Base-by-base conservation (phyloP, 2,888 invertebrate species). In the Sesia bembeciformis region DNA sequence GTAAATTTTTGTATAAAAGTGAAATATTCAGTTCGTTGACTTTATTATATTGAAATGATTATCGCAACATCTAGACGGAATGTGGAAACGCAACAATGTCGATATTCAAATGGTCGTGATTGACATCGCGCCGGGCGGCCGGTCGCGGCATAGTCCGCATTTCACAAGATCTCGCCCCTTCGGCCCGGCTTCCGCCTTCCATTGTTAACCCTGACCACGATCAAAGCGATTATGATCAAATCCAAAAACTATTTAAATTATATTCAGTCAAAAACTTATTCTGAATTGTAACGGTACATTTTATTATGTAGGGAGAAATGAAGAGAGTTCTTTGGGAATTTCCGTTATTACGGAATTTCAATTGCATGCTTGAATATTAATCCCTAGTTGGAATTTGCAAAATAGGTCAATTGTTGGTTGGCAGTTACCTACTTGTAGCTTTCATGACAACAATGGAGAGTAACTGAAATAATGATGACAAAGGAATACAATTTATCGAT, bases 41-140 rank as follows among this genome's bases (percentile, higher is more conserved):
- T 81, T 75, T 64, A 71, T 78, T 78, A 80, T 77, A 80, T 76
- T 72, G 66, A 76, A 78, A 77, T 80, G 67, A 74, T 77, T 85
- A 87, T 87, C 87, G 79, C 64, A 59, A 76, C 76, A 87, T 87
- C 88, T 81, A 62, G 74, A 74, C 76, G 76, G 76, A 80, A 82
- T 80, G 68, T 71, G 80, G 74, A 78, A 78, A 81, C 72, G 74
- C 76, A 77, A 81, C 77, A 81, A 82, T 80, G 74, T 78, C 67
- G 74, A 78, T 85, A 87, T 88, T 88, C 81, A 88, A 88, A 88
- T 81, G 76, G 67, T 56, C 67, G 73, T 85, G 87, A 88, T 88
- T 88, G 88, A 88, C 88, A 86, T 85, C 85, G 80, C 88, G 66
- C 81, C 81, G 67, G 88, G 88, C 81, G 88, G 87, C 81, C 87